Evolutionary conservation across 2,888 invertebrate genomes (phyloP), one percentile per base, ranked within the genome.

Genomic region (Camptogramma bilineatum): DNA sequence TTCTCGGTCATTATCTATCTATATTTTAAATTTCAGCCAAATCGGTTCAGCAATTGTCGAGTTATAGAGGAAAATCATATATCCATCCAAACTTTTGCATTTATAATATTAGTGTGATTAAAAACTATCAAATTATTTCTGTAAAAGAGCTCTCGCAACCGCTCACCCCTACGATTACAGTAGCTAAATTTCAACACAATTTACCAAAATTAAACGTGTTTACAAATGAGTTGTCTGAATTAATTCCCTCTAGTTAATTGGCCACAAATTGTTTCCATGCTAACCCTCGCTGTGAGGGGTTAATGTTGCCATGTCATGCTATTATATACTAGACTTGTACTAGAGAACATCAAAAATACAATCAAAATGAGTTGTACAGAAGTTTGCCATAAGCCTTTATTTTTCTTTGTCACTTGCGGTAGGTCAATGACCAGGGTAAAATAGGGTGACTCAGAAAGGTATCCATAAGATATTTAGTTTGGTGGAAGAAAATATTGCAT

Each of bases 251-350:
- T 19, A 54, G 64, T 69, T 77, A 73, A 76, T 75, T 74, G 72
- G 52, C 73, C 61, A 67, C 64, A 73, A 78, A 79, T 78, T 78
- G 78, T 76, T 79, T 79, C 69, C 75, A 73, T 67, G 70, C 68
- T 64, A 66, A 62, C 62, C 56, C 53, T n/a, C 55, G 65, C 62
- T 61, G 69, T 21, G 58, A 50, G 51, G 18, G 60, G 61, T 31
- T 71, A 70, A 73, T 72, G 71, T 54, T 60, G 48, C 61, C 68
- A 39, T 64, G 62, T 68, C 70, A 70, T 71, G 73, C 71, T 46
- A 69, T 19, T 62, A 18, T 47, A 18, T 47, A 8, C 46, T 47
- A 55, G 44, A 46, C 28, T 55, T n/a, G 28, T 3, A 47, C 55
- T 9, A 16, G 9, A 31, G 17, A 17, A 7, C 31, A 42, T 2